Evolutionary conservation across 2,113 vertebrate genomes (phyloP).

Genomic region (Catharus minimus): DNA sequence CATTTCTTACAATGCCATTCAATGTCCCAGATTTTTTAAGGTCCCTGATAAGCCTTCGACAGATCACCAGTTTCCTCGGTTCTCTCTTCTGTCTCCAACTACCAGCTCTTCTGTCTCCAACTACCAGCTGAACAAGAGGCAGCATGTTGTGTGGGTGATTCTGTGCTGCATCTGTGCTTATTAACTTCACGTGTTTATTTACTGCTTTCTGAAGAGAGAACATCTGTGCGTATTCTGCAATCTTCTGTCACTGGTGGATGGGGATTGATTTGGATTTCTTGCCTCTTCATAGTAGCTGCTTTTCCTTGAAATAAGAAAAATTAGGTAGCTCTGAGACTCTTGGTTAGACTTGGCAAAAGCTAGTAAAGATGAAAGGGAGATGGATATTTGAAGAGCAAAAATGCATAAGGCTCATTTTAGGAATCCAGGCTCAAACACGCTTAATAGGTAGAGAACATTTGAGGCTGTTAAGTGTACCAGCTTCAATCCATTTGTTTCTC

Average conservation of each 20-base stretch:
- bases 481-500: background rate
- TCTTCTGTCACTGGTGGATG: background rate
- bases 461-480: background rate
- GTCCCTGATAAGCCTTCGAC: background rate
- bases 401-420: background rate
- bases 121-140: conserved; percentile 25
- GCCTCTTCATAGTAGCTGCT: background rate
- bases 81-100: background rate
- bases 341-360: background rate
- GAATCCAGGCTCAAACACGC: background rate
- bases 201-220: conserved; percentile 35
- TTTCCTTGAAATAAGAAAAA: conserved; percentile 16
- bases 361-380: background rate
- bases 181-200: conserved; percentile 15
- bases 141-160: background rate
- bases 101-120: background rate
- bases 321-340: background rate
- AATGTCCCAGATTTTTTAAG: background rate
- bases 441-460: background rate
- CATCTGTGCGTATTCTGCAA: conserved; percentile 13
- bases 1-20: background rate
- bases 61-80: background rate
- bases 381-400: background rate
- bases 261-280: conserved; percentile 25
- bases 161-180: conserved; percentile 41